These are phyloP conservation scores for Centropus unirufus DNA, from an alignment of 2,113 vertebrate genomes.

Conservation along the genomic window DNA sequence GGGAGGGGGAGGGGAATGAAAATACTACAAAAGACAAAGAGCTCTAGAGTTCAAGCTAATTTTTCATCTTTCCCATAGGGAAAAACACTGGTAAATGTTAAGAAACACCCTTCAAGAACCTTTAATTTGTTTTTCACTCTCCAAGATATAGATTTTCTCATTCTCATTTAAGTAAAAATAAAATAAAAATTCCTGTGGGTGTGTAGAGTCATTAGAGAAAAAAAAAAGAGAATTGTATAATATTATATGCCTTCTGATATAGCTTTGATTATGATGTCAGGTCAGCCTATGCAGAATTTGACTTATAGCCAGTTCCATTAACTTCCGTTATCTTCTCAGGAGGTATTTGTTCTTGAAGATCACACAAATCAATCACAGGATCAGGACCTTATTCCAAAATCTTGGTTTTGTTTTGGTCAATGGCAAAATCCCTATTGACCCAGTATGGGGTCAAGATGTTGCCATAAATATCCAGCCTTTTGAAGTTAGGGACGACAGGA, in stretches of 20 bases:
- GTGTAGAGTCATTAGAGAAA: conserved; percentile 50
- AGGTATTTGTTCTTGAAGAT: not conserved
- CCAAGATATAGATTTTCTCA: conserved; percentile 57
- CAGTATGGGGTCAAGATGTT: not conserved
- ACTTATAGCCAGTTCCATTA: not conserved
- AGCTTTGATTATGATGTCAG: conserved; percentile 46
- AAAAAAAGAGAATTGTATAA: conserved; percentile 47
- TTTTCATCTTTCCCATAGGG: conserved; percentile 64
- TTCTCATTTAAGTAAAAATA: conserved; percentile 49
- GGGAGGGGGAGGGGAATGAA: not conserved
- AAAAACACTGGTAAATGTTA: conserved; percentile 70
- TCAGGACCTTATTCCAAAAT: not conserved
- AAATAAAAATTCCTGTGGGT: conserved; percentile 31
- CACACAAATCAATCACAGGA: not conserved
- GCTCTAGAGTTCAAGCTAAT: conserved; percentile 65
- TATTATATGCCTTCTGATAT: conserved; percentile 1
- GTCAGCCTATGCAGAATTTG: not conserved
- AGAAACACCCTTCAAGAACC: conserved; percentile 68
- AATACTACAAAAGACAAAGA: conserved; percentile 56
- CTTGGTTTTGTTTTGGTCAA: not conserved
- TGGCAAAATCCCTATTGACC: not conserved
- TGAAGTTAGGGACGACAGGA: not conserved
- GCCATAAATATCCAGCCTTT: not conserved
- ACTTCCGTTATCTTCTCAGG: not conserved
- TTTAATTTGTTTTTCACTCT: conserved; percentile 71